Base-by-base conservation (phyloP, 2,888 invertebrate genomes). In the Agonopterix alstromeriana region DNA sequence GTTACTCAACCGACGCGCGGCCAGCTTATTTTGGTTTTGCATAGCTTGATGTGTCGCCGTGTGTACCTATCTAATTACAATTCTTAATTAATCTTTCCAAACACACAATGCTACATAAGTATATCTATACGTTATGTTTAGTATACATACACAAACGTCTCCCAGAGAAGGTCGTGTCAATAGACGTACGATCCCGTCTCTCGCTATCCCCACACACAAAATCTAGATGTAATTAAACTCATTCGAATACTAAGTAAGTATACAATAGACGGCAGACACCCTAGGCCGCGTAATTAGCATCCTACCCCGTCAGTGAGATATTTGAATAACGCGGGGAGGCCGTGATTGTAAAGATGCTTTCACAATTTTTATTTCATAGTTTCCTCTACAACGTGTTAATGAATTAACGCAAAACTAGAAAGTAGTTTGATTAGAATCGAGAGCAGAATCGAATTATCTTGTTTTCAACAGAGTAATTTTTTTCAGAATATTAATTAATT, bases 221-320 rank as follows among this genome's bases (percentile, higher is more conserved):
- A 10, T 7, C n/a, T 10, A 10, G 10, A 10, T 10, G 40, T 10
- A 40, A 40, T 40, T n/a, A 40, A 40, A 8, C 40, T 10, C n/a
- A 40, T 27, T 27, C 11, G 12, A n/a, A 36, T 27, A 8, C 44
- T 17, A 41, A 4, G 35, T n/a, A 35, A 27, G 9, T 10, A 8
- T 10, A 11, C n/a, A 45, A 40, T 27, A 27, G 27, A 27, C 27
- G 27, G 27, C 27, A 66, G 72, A 67, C 76, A 70, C 68, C 71
- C 74, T 67, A 70, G 72, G 67, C 65, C 59, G 47, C 38, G 71
- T 81, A 82, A 82, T 82, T 82, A 82, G 82, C 79, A 77, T 72
- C 73, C 61, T 66, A 60, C 63, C 67, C 65, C 64, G 70, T 71
- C 72, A 75, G 73, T 57, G 71, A 74, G 75, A 73, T 76, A 79